phyloP scores from a whole-genome alignment of 2,888 invertebrate species.

The Acrobasis suavella region DNA sequence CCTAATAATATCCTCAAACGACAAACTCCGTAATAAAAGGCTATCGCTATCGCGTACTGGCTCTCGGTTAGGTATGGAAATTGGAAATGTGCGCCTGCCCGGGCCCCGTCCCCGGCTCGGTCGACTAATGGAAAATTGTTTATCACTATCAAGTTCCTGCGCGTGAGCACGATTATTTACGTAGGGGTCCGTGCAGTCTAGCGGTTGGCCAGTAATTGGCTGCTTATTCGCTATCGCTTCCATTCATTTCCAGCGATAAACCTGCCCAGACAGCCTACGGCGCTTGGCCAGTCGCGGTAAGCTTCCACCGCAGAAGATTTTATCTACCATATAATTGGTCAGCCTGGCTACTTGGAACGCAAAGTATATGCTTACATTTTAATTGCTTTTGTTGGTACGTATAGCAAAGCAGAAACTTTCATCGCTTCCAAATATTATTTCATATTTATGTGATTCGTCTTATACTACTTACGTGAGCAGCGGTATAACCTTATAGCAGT shows the following conservation, averaged over 20 bases:
- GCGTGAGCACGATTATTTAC: constrained; percentile 75
- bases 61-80: constrained; percentile 62
- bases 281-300: constrained; percentile 47
- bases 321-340: constrained; percentile 23
- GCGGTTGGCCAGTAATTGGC: constrained; percentile 67
- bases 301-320: constrained; percentile 55
- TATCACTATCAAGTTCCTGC: constrained; percentile 68
- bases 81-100: constrained; percentile 50
- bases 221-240: constrained; percentile 74
- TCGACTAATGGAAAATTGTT: constrained; percentile 74
- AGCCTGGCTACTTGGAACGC: constrained; percentile 14
- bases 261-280: constrained; percentile 53
- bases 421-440: not conserved
- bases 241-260: constrained; percentile 77
- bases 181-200: constrained; percentile 63
- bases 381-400: constrained; percentile 1
- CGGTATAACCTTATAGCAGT: too few relatives aligned
- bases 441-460: not conserved
- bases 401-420: not conserved
- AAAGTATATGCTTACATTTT: constrained; percentile 1
- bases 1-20: constrained; percentile 71
- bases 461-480: not conserved
- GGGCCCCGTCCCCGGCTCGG: constrained; percentile 43
- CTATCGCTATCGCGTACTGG: constrained; percentile 59
- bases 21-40: constrained; percentile 67